Percentiles rank a stretch among this genome's conserved stretches.
Conservation (phyloP, 2,797 vertebrate genomes). For the Mallotus villosus region DNA sequence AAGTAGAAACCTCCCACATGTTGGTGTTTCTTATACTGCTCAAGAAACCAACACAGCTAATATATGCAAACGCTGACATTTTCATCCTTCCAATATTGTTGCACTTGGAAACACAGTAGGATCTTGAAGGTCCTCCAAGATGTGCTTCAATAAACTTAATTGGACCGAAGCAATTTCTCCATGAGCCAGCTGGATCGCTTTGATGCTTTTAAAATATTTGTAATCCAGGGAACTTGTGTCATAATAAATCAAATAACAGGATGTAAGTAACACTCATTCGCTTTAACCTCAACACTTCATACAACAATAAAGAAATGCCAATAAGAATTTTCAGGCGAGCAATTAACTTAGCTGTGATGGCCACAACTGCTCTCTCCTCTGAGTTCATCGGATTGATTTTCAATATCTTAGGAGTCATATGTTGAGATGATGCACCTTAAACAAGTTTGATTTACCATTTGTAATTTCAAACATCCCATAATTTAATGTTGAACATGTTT, state of each 20-base stretch:
- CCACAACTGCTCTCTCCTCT: neutral
- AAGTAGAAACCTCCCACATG: too few relatives aligned
- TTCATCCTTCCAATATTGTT: conserved; percentile 14
- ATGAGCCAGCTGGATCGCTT: conserved; percentile 16
- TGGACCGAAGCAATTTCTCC: conserved; percentile 30
- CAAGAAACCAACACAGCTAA: neutral
- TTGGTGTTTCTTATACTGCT: too few relatives aligned
- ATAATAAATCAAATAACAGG: conserved; percentile 7
- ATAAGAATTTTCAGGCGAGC: neutral
- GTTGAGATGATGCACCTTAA: neutral
- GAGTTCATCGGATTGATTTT: neutral
- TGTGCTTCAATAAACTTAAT: conserved; percentile 26
- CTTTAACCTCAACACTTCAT: conserved; percentile 6
- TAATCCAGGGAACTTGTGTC: neutral
- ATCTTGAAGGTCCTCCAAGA: conserved; percentile 15
- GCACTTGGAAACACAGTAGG: conserved; percentile 19
- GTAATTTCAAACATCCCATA: neutral
- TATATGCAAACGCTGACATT: conserved; percentile 18
- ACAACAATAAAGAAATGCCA: conserved; percentile 18
- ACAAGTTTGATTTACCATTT: neutral
- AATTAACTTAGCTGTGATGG: neutral
- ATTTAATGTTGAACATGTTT: neutral
- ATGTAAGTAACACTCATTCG: conserved; percentile 5
- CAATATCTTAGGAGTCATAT: neutral
- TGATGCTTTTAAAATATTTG: conserved; percentile 14